Base-by-base conservation (phyloP, 1,140 invertebrate genomes). In the Metopolophium dirhodum region DNA sequence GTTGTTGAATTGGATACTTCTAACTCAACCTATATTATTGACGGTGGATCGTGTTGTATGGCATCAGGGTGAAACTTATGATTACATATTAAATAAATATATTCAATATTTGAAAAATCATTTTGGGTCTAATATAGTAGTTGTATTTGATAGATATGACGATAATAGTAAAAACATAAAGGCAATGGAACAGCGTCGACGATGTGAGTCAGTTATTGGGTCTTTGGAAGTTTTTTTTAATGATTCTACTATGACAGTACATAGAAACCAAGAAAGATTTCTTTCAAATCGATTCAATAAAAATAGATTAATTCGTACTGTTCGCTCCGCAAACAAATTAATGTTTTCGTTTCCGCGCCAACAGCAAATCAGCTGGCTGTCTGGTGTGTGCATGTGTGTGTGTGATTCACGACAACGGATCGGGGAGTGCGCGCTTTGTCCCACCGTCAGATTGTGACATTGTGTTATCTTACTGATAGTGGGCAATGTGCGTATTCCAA, bases 21-120 rank as follows among this genome's bases (percentile, higher is more conserved):
- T n/a, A n/a, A n/a, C n/a, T n/a, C n/a, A n/a, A n/a, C n/a, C n/a
- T n/a, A n/a, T n/a, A n/a, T n/a, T n/a, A 94, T 94, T 23, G 94
- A 94, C 83, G 94, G 94, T 57, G 94, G 94, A 61, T 85, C 93
- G 85, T 90, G 93, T 95, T 37, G 41, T 94, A 20, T 94, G 94
- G 94, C 61, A 94, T 9, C 61, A 91, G 54, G 89, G 94, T 68
- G 47, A 87, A 22, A 94, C 90, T 35, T 94, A 94, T 41, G 35
- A 68, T 4, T 41, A 37, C 6, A 94, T 94, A 89, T 54, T 49
- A 8, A 23, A 92, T n/a, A 91, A 85, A 83, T 94, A 94, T 83
- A 45, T 94, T 41, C 2, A 45, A 54, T 94, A 94, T 88, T 93
- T 94, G 14, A 41, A 88, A 86, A 94, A 91, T 91, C 61, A 94